Conservation (phyloP, 2,797 vertebrate genomes). For the Pyrocephalus nanus region DNA sequence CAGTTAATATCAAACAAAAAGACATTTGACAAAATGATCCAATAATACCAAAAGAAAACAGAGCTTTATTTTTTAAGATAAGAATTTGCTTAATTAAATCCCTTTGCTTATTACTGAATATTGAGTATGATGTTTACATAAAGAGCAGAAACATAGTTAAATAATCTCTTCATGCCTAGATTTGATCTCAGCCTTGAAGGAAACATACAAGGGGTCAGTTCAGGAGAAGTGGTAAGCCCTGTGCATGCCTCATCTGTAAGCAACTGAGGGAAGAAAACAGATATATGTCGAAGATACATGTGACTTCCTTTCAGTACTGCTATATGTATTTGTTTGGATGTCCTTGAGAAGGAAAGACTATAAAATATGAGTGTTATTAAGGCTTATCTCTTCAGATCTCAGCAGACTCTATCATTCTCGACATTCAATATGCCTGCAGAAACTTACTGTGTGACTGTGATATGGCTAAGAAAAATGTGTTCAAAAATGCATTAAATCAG, state of each 20-base stretch:
- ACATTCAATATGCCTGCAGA: conserved; percentile 29
- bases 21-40: neutral
- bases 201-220: neutral
- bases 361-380: conserved; percentile 43
- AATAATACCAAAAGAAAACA: neutral
- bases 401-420: conserved; percentile 12
- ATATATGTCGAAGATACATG: neutral
- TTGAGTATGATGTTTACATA: neutral
- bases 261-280: neutral
- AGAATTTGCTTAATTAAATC: neutral
- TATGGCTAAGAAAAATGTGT: conserved; percentile 23
- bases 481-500: conserved; percentile 42
- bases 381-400: conserved; percentile 28
- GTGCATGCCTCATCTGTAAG: neutral
- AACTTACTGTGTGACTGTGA: conserved; percentile 10
- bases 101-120: neutral
- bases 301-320: neutral
- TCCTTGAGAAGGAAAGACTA: conserved; percentile 44
- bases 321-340: neutral
- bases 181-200: neutral
- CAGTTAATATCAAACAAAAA: neutral
- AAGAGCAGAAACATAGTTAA: neutral
- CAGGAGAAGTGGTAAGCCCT: neutral
- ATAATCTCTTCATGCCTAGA: neutral
- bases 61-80: neutral